Base-by-base conservation (phyloP, 1,140 invertebrate species). In the Galleria mellonella region DNA sequence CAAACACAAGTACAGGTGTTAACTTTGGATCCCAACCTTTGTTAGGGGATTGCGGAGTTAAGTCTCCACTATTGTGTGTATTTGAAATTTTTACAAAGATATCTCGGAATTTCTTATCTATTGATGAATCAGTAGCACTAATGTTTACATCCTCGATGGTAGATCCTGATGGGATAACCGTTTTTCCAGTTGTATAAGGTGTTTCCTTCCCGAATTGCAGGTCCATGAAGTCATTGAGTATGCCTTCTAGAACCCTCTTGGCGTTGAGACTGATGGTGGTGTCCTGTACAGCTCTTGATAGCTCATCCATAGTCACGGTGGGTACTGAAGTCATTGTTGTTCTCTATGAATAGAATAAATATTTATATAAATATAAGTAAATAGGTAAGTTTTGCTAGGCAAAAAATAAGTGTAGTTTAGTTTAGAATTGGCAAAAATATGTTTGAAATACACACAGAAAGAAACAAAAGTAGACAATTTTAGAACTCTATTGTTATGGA, bases 171-270 rank as follows among this genome's bases (percentile, higher is more conserved):
- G 78, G 82, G 6, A 85, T 9, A 0, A 85, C 69, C 13, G 61
- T 60, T 51, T 82, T 61, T 4, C 82, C 82, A 6, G 75, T 82
- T 0, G 82, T 85, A 46, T 79, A 83, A 0, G 76, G 76, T 2
- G 76, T 85, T 40, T 64, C 62, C 42, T 79, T 74, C 0, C 55
- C 71, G 14, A 68, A 81, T 13, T 73, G 72, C 0, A 85, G 52
- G 27, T 83, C 76, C 78, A 85, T 83, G 47, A 53, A 81, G 40
- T 85, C 81, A 28, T 81, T 83, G 0, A 84, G 55, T 5, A 84
- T 52, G n/a, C 78, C 71, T 63, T 72, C 70, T 11, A 85, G 53
- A 30, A 83, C 69, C 38, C 72, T 83, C 49, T 78, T 72, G 0
- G 66, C 51, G 30, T 47, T 64, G 0, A 46, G 29, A 1, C 56